Evolutionary conservation across 2,797 vertebrate genomes (phyloP).

Genomic region (Trachurus trachurus): DNA sequence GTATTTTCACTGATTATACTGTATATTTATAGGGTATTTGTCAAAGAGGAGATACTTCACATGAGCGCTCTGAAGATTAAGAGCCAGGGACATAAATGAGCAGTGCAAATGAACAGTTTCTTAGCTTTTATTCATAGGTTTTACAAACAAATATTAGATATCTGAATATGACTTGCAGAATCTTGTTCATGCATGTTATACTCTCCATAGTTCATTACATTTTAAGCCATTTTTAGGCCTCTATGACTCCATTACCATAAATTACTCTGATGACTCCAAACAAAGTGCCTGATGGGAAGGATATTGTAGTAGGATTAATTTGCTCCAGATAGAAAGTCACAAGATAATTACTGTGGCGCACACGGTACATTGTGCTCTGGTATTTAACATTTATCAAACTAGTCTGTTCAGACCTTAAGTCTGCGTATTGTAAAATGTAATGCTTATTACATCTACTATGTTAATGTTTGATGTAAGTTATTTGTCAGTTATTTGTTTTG

Average conservation of each 20-base stretch:
- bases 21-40: conserved; percentile 44
- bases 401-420: conserved; percentile 28
- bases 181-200: conserved; percentile 54
- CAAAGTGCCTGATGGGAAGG: conserved; percentile 57
- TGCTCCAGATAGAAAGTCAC: conserved; percentile 46
- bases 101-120: conserved; percentile 46
- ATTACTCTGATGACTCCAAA: conserved; percentile 76
- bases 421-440: conserved; percentile 45
- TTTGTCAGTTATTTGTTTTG: conserved; percentile 46
- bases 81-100: conserved; percentile 13
- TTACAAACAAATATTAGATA: conserved; percentile 23
- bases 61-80: conserved; percentile 16
- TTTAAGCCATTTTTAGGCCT: conserved; percentile 53
- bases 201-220: conserved; percentile 44
- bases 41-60: conserved; percentile 14
- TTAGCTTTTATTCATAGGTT: conserved; percentile 51
- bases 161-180: conserved; percentile 48
- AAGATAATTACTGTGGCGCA: conserved; percentile 50
- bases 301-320: conserved; percentile 63
- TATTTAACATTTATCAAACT: conserved; percentile 42
- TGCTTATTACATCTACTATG: conserved; percentile 11
- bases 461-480: conserved; percentile 59
- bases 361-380: conserved; percentile 21
- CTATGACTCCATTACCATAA: conserved; percentile 78
- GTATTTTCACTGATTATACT: conserved; percentile 12